phyloP scores from a whole-genome alignment of 2,797 vertebrate species.

The Silurus aristotelis region DNA sequence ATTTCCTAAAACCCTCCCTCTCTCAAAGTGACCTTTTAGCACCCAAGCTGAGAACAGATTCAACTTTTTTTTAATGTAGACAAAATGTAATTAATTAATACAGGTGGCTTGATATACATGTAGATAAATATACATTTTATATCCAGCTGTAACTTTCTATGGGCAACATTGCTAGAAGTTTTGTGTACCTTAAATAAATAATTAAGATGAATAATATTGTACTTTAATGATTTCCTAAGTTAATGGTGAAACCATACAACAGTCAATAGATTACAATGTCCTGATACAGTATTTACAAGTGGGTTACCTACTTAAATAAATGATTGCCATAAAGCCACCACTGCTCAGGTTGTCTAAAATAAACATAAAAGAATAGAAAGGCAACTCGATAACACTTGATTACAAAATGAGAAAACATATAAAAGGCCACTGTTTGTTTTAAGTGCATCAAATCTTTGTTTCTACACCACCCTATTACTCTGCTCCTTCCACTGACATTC shows the following conservation, averaged over 20 bases:
- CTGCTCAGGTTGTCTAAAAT: not conserved
- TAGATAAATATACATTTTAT: too few relatives aligned
- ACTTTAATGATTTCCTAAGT: not conserved
- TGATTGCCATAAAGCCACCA: not conserved
- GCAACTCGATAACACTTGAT: not conserved
- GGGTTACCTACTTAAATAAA: not conserved
- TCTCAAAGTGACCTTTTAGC: not conserved
- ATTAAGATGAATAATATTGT: too few relatives aligned
- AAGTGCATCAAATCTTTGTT: not conserved
- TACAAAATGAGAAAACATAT: not conserved
- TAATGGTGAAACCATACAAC: not conserved
- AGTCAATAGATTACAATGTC: not conserved
- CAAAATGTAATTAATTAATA: not conserved
- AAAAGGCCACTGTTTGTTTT: not conserved
- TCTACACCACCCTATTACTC: too few relatives aligned
- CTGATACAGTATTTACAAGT: not conserved
- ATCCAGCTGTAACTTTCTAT: not conserved
- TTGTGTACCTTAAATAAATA: not conserved
- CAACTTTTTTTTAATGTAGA: not conserved
- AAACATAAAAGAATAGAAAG: not conserved
- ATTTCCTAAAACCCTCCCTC: not conserved
- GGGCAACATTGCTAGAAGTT: not conserved
- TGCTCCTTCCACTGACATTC: too few relatives aligned
- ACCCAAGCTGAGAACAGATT: not conserved
- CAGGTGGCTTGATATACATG: too few relatives aligned